Base-by-base conservation (phyloP, 2,113 vertebrate species). In the Elachura formosa region DNA sequence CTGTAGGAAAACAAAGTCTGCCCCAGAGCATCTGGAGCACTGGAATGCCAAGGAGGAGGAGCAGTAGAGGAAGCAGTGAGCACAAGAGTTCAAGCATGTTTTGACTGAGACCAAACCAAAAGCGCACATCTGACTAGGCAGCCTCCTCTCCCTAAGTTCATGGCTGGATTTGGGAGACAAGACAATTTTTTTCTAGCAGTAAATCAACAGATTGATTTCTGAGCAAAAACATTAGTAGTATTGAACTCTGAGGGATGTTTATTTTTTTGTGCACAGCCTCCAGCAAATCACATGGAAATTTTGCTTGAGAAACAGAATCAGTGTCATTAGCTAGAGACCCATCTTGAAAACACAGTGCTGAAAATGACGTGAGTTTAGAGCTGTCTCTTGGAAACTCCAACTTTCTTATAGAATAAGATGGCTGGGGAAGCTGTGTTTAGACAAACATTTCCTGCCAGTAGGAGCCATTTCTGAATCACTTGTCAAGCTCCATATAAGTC, bases 171-270 rank as follows among this genome's bases (percentile, higher is more conserved):
- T 5, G 1, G n/a, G 56, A 79, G 71, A 46, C 1, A 26, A 41
- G 21, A 46, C 0, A 1, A 19, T 84, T 79, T 87, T 79, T 87
- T 79, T 54, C 62, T 54, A 40, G 54, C 15, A 4, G 67, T n/a
- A 71, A 84, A 64, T 49, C 6, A 3, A 54, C 1, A 2, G 33
- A 91, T 58, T 94, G 93, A 93, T 89, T 94, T 82, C 67, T 62
- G 78, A 85, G 71, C 0, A 2, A 79, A 92, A 96, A 79, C 58
- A 87, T 80, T 41, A 63, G 43, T 33, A 46, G 36, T 28, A 56
- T 64, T 0, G 12, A 83, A 22, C 40, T 34, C 34, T 1, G 0
- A 66, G 63, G 6, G 1, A n/a, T 0, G 0, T 16, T 87, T 28
- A 36, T 83, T 83, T 55, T 64, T 66, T 77, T 76, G n/a, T 0